A percentile compares a stretch with the other conserved stretches of the same genome.
Conservation (phyloP, 2,797 vertebrate genomes). For the Sciurus carolinensis region DNA sequence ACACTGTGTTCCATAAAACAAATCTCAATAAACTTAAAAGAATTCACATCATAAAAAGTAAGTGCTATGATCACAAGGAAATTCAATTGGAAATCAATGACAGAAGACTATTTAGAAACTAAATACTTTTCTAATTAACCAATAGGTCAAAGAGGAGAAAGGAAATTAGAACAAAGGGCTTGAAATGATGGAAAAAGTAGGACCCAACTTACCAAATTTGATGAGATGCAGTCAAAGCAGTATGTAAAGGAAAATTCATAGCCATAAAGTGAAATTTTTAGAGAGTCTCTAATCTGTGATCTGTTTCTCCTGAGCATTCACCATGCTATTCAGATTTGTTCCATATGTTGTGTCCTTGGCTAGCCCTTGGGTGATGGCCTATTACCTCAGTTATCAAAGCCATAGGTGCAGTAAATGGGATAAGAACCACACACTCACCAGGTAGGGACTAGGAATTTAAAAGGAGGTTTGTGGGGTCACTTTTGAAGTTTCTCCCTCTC, state of each 20-base stretch:
- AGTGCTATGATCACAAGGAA: neutral
- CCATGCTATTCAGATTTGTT: neutral
- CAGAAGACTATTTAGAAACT: neutral
- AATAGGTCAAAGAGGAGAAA: neutral
- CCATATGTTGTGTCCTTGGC: no score
- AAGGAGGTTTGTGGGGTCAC: neutral
- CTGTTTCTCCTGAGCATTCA: neutral
- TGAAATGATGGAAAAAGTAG: neutral
- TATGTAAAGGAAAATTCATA: neutral
- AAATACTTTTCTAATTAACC: neutral
- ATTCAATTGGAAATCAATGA: neutral
- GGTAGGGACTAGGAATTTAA: neutral
- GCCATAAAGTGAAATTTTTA: neutral
- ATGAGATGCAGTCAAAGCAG: slow-evolving; percentile 1
- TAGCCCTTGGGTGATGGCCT: neutral
- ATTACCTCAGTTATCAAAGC: neutral
- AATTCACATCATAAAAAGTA: neutral
- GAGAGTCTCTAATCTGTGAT: neutral
- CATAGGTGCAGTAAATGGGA: no score
- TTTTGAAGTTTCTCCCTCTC: neutral
- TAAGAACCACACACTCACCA: neutral
- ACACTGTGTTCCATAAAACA: neutral
- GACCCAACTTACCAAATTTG: neutral
- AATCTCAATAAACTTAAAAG: neutral
- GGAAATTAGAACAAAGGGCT: neutral